Evolutionary conservation across 2,113 vertebrate genomes (phyloP).

Genomic region (Plectropomus leopardus): DNA sequence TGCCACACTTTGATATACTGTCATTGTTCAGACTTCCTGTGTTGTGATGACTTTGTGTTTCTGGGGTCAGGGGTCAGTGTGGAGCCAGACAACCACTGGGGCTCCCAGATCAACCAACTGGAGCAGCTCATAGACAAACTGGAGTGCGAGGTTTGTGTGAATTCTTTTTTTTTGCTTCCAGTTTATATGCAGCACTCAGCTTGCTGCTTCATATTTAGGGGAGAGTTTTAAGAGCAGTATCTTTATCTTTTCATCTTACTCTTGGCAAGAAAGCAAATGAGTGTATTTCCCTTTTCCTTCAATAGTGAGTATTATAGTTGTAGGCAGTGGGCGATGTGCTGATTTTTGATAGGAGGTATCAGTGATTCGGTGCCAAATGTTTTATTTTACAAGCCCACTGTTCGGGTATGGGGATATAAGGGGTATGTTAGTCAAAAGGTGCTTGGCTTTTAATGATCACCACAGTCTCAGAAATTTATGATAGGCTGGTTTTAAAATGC

Average conservation of each 20-base stretch:
- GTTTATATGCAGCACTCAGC: background rate
- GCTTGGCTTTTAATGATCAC: too few relatives aligned
- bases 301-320: background rate
- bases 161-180: background rate
- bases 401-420: too few relatives aligned
- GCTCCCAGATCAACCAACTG: constrained; percentile 91
- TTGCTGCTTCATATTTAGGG: background rate
- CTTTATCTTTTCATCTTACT: background rate
- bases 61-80: constrained; percentile 86
- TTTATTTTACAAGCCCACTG: too few relatives aligned
- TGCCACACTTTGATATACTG: background rate
- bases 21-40: background rate
- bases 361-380: too few relatives aligned
- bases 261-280: background rate
- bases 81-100: constrained; percentile 92
- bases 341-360: too few relatives aligned
- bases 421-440: too few relatives aligned
- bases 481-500: too few relatives aligned
- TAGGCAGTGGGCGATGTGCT: too few relatives aligned
- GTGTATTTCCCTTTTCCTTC: background rate
- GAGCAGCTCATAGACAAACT: constrained; percentile 95
- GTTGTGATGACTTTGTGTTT: constrained; percentile 41
- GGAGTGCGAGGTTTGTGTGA: constrained; percentile 91
- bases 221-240: too few relatives aligned
- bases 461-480: too few relatives aligned